Percentiles rank a stretch among this genome's conserved stretches.
These are phyloP conservation scores for Artemia sp. DNA, from an alignment of 2,888 invertebrate genomes.

Conservation along the genomic window DNA sequence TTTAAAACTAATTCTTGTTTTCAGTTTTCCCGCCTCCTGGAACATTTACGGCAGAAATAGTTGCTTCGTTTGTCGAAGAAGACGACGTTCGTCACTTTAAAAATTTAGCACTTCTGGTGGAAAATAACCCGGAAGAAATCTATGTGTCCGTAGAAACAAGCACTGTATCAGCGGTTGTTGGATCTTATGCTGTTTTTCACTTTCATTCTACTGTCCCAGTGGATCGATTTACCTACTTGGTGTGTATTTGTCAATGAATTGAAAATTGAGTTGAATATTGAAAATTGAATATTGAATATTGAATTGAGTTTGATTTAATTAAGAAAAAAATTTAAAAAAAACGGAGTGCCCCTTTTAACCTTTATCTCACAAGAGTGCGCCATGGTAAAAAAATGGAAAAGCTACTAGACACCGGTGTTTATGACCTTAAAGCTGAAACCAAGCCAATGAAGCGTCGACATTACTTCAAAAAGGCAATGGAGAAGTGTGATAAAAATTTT, in stretches of 20 bases:
- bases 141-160: not conserved
- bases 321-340: too few species aligned
- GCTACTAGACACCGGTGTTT: too few species aligned
- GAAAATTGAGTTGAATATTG: too few species aligned
- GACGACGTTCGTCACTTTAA: not conserved
- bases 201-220: not conserved
- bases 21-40: not conserved
- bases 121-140: not conserved
- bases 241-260: not conserved
- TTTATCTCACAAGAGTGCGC: too few species aligned
- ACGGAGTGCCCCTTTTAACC: too few species aligned
- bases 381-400: too few species aligned
- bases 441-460: too few species aligned
- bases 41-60: not conserved
- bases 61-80: not conserved
- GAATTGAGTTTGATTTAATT: not conserved
- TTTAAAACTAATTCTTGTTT: not conserved
- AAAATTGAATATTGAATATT: too few species aligned
- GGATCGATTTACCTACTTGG: not conserved
- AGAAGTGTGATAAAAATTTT: too few species aligned
- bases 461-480: too few species aligned
- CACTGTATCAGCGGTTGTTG: not conserved
- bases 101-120: not conserved
- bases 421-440: too few species aligned
- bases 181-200: slow-evolving; percentile 1